Evolutionary conservation across 64 coral and sea anemone species (phyloP), one percentile per base, ranked within the genome.

Genomic region (Dendrophyllia cribrosa): DNA sequence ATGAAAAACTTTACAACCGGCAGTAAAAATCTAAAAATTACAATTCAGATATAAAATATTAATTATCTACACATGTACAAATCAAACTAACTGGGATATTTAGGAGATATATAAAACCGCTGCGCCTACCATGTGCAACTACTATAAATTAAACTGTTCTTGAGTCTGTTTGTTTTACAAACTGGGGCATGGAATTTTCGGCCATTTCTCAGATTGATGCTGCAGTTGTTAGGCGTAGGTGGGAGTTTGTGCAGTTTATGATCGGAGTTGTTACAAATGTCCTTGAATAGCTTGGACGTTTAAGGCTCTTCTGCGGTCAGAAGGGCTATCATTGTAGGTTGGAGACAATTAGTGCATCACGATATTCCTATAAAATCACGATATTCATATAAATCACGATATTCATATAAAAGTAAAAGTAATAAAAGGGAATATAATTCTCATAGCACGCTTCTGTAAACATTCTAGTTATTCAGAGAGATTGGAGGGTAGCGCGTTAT

Each of bases 401-500:
- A n/a, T n/a, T n/a, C n/a, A n/a, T n/a, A n/a, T n/a, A n/a, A n/a
- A n/a, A n/a, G n/a, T n/a, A n/a, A n/a, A n/a, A 2, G 73, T 23
- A 26, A 45, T 7, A 12, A 43, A 24, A 21, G 88, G 88, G 50
- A 78, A 90, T 22, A 77, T 64, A 21, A 90, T 78, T 19, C 88
- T 73, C 15, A 79, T 48, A 3, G 74, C 88, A 8, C 74, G 72
- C 74, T 77, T 77, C 88, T 77, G 73, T 58, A 58, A 65, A 10
- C 88, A 11, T 50, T 90, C 74, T 19, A 90, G 58, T 7, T 77
- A n/a, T 44, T 55, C 53, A 43, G 75, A 80, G 4, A 79, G 75
- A 55, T 90, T 80, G 22, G 9, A 19, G 14, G 88, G 88, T 4
- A 89, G 74, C 43, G 73, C 66, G 23, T 89, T 58, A 63, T 79